Evolutionary conservation across 2,797 vertebrate genomes (phyloP).

Genomic region (Oreonectes daqikongensis): DNA sequence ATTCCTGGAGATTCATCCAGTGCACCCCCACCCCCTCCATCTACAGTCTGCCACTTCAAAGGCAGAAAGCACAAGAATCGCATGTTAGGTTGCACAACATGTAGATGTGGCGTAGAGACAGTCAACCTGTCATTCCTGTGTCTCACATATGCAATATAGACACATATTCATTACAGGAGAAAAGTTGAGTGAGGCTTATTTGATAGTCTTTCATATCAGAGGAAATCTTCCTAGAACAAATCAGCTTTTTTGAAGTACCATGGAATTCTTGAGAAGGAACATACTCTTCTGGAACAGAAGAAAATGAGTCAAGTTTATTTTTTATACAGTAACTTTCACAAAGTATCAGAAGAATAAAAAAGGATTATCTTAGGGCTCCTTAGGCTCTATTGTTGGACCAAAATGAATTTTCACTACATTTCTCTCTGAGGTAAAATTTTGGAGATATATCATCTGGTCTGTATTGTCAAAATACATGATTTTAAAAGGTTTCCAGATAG

Average conservation of each 20-base stretch:
- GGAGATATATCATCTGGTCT: slow-evolving; percentile 19
- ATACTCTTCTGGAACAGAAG: neutral
- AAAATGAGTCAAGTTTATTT: slow-evolving; percentile 19
- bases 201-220: slow-evolving; percentile 18
- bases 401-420: neutral
- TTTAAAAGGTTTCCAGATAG: slow-evolving; percentile 18
- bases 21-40: slow-evolving; percentile 31
- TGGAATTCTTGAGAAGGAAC: slow-evolving; percentile 27
- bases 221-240: slow-evolving; percentile 23
- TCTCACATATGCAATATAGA: slow-evolving; percentile 32
- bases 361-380: slow-evolving; percentile 32
- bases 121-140: slow-evolving; percentile 47
- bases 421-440: neutral
- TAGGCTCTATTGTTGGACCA: slow-evolving; percentile 5
- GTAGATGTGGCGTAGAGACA: slow-evolving; percentile 44
- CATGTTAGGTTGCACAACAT: slow-evolving; percentile 32
- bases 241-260: neutral
- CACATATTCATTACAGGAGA: slow-evolving; percentile 6
- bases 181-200: slow-evolving; percentile 17
- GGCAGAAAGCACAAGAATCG: slow-evolving; percentile 39
- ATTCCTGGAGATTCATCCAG: slow-evolving; percentile 53
- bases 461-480: neutral
- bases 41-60: slow-evolving; percentile 55
- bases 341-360: slow-evolving; percentile 32
- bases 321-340: slow-evolving; percentile 35